Conservation (phyloP, 1,140 invertebrate species). For the Stenopsyche tienmushanensis region DNA sequence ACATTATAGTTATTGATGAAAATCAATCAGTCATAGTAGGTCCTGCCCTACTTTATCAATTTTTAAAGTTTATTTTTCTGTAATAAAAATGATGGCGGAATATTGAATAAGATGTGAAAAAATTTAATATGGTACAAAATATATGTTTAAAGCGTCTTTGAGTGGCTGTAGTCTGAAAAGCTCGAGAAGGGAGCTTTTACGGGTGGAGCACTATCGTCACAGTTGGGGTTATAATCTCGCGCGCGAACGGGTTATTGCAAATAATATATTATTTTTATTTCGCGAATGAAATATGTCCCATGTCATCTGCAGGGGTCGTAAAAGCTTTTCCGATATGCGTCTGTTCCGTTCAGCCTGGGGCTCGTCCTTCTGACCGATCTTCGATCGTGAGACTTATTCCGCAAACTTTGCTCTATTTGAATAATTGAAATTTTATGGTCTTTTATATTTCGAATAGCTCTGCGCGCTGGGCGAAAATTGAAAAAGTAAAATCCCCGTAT, state of each 20-base stretch:
- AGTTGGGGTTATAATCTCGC: constrained; percentile 6
- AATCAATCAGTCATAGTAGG: too few species aligned
- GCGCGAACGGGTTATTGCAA: constrained; percentile 24
- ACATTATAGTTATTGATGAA: too few species aligned
- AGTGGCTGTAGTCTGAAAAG: too few species aligned
- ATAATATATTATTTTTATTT: constrained; percentile 39
- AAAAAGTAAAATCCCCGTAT: background rate
- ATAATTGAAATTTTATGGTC: constrained; percentile 21
- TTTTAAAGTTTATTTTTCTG: too few species aligned
- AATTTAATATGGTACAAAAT: too few species aligned
- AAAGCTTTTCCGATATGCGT: constrained; percentile 19
- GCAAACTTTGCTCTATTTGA: constrained; percentile 18
- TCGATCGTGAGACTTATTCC: background rate
- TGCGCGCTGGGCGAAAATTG: constrained; percentile 5
- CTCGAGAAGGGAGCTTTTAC: too few species aligned
- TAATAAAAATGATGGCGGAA: too few species aligned
- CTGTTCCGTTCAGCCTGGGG: background rate
- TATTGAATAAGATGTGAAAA: too few species aligned
- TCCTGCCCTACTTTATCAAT: too few species aligned
- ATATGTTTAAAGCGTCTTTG: too few species aligned
- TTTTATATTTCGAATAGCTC: too few species aligned
- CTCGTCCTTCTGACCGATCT: background rate
- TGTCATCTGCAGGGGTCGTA: constrained; percentile 35
- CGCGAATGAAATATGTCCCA: constrained; percentile 31
- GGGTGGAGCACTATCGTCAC: too few species aligned